phyloP scores from a whole-genome alignment of 2,797 vertebrate genomes.

The Betta splendens region DNA sequence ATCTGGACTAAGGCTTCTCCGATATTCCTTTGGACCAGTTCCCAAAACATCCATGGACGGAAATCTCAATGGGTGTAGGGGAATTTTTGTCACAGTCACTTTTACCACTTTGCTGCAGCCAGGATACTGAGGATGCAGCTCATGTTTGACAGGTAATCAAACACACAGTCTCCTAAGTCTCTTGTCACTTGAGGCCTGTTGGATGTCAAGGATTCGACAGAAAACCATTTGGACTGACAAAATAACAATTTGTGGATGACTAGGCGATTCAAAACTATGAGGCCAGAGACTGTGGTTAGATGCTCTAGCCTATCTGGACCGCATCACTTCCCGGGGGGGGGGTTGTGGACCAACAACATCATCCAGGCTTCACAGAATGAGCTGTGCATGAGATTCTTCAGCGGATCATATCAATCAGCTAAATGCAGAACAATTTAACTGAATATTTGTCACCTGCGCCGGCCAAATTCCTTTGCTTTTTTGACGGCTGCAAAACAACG shows the following conservation, averaged over 20 bases:
- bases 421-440: conserved; percentile 28
- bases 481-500: conserved; percentile 31
- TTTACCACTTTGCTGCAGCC: conserved; percentile 11
- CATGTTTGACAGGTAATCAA: conserved; percentile 19
- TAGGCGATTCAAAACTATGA: conserved; percentile 9
- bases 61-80: neutral
- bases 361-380: conserved; percentile 17
- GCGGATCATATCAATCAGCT: conserved; percentile 17
- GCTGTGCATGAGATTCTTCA: conserved; percentile 16
- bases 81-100: conserved; percentile 20
- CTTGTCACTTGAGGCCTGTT: conserved; percentile 1
- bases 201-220: conserved; percentile 2
- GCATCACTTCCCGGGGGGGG: conserved; percentile 27
- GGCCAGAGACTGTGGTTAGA: neutral
- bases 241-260: conserved; percentile 22
- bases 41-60: conserved; percentile 17
- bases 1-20: conserved; percentile 29
- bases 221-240: conserved; percentile 25
- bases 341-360: conserved; percentile 31
- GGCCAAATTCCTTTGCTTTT: conserved; percentile 20
- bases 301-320: conserved; percentile 6
- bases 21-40: conserved; percentile 21
- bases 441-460: conserved; percentile 34
- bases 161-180: neutral
- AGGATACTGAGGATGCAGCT: conserved; percentile 7